Evolutionary conservation across 2,113 vertebrate species (phyloP).

Genomic region (Tringa solitaria): DNA sequence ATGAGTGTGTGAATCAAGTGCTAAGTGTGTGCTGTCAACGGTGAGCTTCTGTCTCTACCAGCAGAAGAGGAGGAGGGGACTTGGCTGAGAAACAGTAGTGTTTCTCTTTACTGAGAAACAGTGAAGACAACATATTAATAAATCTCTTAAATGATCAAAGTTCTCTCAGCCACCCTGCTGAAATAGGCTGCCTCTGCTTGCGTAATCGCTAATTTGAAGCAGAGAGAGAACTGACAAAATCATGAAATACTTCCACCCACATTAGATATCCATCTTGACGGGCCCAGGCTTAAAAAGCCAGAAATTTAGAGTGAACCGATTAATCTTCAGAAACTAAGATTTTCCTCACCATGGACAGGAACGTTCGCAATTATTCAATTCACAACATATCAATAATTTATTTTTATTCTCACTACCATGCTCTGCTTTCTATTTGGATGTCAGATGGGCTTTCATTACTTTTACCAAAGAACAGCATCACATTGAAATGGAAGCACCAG

Average conservation of each 20-base stretch:
- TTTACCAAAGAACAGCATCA: background rate
- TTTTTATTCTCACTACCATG: background rate
- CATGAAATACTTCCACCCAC: background rate
- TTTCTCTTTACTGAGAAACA: background rate
- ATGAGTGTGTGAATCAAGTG: fast-evolving
- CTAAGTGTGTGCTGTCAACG: background rate
- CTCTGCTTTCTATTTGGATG: background rate
- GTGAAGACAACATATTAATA: background rate
- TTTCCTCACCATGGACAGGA: background rate
- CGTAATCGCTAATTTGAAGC: background rate
- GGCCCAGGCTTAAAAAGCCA: background rate
- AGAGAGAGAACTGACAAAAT: background rate
- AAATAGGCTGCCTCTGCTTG: background rate
- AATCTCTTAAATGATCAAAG: background rate
- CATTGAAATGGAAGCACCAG: background rate
- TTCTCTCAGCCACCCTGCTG: background rate
- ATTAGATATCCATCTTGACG: background rate
- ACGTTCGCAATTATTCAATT: background rate
- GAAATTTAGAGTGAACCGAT: background rate
- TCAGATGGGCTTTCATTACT: background rate
- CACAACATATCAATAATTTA: background rate
- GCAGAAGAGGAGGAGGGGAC: fast-evolving
- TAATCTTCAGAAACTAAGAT: background rate
- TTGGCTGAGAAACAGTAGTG: background rate
- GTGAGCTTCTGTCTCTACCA: background rate